Evolutionary conservation across 2,888 invertebrate species (phyloP).

Genomic region (Conus canariensis): DNA sequence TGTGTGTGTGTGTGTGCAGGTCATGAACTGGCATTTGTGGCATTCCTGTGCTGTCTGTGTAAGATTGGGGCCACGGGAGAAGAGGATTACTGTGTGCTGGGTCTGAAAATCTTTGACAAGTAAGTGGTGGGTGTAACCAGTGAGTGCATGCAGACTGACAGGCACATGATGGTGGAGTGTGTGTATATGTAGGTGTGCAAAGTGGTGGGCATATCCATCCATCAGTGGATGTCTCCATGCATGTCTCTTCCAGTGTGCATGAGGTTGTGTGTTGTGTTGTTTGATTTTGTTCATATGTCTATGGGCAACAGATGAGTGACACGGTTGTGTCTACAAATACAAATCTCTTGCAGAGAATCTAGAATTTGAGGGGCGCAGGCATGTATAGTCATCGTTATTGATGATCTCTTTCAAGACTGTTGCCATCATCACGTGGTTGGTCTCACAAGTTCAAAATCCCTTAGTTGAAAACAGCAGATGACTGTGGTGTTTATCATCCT

Average conservation of each 20-base stretch:
- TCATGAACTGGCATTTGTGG: slow-evolving; percentile 96
- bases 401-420: not conserved
- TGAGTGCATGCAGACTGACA: not conserved
- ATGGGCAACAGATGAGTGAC: too few species aligned
- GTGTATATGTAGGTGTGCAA: not conserved
- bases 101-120: slow-evolving; percentile 87
- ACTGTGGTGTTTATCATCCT: too few species aligned
- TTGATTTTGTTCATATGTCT: too few species aligned
- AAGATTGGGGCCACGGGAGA: slow-evolving; percentile 89
- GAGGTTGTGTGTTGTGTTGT: too few species aligned
- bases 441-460: not conserved
- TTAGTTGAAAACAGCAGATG: not conserved
- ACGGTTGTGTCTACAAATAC: too few species aligned
- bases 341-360: too few species aligned
- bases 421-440: not conserved
- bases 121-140: slow-evolving; percentile 68
- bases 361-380: too few species aligned
- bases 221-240: not conserved
- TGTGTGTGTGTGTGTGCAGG: slow-evolving; percentile 78
- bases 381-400: not conserved
- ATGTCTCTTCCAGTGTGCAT: not conserved
- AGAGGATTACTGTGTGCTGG: slow-evolving; percentile 89
- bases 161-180: not conserved
- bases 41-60: slow-evolving; percentile 95
- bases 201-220: not conserved